Evolutionary conservation across 2,888 invertebrate genomes (phyloP), one percentile per base, ranked within the genome.

Genomic region (Drosophila stalkeri): DNA sequence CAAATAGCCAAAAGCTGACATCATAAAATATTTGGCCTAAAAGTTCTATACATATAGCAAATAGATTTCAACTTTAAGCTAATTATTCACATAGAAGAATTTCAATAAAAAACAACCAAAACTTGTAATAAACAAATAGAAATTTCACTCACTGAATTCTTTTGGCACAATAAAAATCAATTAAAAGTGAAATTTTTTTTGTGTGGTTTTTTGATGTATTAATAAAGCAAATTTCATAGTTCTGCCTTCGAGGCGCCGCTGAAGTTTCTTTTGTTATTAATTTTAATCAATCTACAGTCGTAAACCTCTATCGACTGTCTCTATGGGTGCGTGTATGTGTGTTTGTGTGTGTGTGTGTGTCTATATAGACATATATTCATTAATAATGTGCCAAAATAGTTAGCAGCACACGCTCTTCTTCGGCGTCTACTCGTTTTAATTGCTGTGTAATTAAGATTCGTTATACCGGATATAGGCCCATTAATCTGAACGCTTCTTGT

Each of bases 361-460:
- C n/a, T 31, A 27, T 49, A 62, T 69, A 46, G 69, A 57, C 73
- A 52, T 33, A 35, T 44, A 51, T 74, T 72, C 86, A 89, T 89
- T 86, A 89, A 85, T 85, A 73, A 85, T 72, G 70, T 72, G 60
- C 54, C 59, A 71, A 71, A 71, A 73, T 74, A 64, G 56, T 56
- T 70, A 41, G 41, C 60, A 77, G 87, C 87, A 80, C 85, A 85
- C 73, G 77, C 63, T 70, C 55, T 31, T 55, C 55, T 37, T 54
- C 51, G 23, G 23, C 16, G 23, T 5, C 52, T 16, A 8, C 52
- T 54, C 33, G 2, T 14, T 64, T 75, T 63, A 80, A 85, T 80
- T 72, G 66, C 64, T 72, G 75, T 75, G 65, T 82, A 80, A 87
- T 86, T 89, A 89, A 78, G 77, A 86, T 86, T 89, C 74, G 90